Conservation (phyloP, 2,888 invertebrate species). For the Cremastinae sp. region DNA sequence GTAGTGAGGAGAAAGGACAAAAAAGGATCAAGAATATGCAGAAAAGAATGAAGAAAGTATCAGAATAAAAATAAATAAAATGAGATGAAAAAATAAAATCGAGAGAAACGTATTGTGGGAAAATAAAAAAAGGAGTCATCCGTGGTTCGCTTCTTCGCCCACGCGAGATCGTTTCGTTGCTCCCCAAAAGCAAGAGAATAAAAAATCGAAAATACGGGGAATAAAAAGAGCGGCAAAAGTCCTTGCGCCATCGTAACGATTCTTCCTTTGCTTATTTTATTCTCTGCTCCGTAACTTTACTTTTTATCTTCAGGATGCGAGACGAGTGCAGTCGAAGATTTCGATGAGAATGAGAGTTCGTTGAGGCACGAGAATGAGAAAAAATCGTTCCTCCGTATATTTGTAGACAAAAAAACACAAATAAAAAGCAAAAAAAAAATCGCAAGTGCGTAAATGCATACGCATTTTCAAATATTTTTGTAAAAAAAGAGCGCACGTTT, state of each 20-base stretch:
- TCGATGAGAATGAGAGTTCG: slow-evolving; percentile 41
- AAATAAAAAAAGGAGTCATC: neutral
- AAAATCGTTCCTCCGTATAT: slow-evolving; percentile 2
- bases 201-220: neutral
- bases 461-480: no score
- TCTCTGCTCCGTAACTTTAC: neutral
- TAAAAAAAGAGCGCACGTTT: neutral
- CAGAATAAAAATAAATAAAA: slow-evolving; percentile 16
- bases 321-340: slow-evolving; percentile 36
- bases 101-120: neutral
- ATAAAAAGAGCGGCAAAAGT: slow-evolving; percentile 24
- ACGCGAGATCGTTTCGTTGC: slow-evolving; percentile 49
- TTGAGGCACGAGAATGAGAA: slow-evolving; percentile 28
- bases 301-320: slow-evolving; percentile 24
- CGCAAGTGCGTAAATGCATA: slow-evolving; percentile 31
- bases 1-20: neutral
- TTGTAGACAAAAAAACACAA: slow-evolving; percentile 7
- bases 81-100: no score
- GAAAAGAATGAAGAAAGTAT: neutral
- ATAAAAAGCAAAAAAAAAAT: slow-evolving; percentile 14
- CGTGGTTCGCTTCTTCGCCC: slow-evolving; percentile 27
- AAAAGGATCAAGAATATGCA: no score
- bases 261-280: no score
- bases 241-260: slow-evolving; percentile 5
- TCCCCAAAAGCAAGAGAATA: neutral